phyloP scores from a whole-genome alignment of 2,888 invertebrate species.

The Agapostemon virescens region DNA sequence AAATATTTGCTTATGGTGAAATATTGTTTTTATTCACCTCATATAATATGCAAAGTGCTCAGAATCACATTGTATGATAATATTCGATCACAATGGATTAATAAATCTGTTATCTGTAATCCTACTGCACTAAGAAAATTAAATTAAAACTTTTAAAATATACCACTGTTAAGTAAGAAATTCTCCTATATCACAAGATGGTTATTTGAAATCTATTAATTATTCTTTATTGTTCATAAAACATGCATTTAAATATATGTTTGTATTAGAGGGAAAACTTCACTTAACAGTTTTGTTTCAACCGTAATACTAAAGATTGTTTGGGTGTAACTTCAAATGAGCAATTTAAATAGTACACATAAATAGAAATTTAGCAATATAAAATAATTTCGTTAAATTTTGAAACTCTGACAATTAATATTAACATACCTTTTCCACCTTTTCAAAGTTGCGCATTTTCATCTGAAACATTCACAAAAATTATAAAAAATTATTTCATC shows the following conservation, averaged over 20 bases:
- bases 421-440: constrained; percentile 97
- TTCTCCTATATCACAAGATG: constrained; percentile 29
- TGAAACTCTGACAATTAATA: constrained; percentile 67
- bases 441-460: constrained; percentile 98
- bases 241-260: constrained; percentile 35
- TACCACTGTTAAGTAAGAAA: constrained; percentile 69
- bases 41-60: constrained; percentile 76
- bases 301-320: constrained; percentile 19
- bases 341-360: constrained; percentile 56
- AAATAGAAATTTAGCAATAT: constrained; percentile 45
- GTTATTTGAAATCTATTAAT: constrained; percentile 26
- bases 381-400: constrained; percentile 65
- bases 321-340: constrained; percentile 53
- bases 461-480: constrained; percentile 86
- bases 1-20: constrained; percentile 79
- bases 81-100: constrained; percentile 67
- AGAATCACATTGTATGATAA: constrained; percentile 76
- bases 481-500: constrained; percentile 1
- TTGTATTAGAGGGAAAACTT: constrained; percentile 20
- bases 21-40: constrained; percentile 80
- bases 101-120: constrained; percentile 59
- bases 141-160: constrained; percentile 39
- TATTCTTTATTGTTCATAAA: constrained; percentile 34
- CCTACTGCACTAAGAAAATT: constrained; percentile 60
- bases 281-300: constrained; percentile 28